Percentiles rank a stretch among this genome's conserved stretches.
These are phyloP conservation scores for Idaea aversata DNA, from an alignment of 2,888 invertebrate species.

Conservation along the genomic window DNA sequence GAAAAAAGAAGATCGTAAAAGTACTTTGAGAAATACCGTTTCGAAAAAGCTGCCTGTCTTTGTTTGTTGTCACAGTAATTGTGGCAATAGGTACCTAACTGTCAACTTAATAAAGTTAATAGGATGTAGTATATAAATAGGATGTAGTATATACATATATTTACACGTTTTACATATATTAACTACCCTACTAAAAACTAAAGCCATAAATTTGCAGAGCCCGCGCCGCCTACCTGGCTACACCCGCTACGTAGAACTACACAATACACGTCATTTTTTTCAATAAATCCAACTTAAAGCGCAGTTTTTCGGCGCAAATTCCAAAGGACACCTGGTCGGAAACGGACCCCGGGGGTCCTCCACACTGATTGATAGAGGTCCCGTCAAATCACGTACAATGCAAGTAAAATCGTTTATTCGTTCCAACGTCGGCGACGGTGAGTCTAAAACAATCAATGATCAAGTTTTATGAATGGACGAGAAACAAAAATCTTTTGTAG, in stretches of 20 bases:
- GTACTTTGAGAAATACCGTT: no score
- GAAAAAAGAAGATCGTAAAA: neutral
- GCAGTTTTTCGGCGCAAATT: slow-evolving; percentile 76
- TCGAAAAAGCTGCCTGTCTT: no score
- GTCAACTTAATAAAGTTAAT: neutral
- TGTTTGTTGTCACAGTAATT: neutral
- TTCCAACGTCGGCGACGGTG: slow-evolving; percentile 64
- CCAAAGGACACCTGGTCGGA: slow-evolving; percentile 79
- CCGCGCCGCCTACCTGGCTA: slow-evolving; percentile 60
- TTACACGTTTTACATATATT: slow-evolving; percentile 11
- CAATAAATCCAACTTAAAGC: slow-evolving; percentile 57
- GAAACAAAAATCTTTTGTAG: slow-evolving; percentile 68
- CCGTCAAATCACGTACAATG: slow-evolving; percentile 62
- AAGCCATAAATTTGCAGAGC: slow-evolving; percentile 38
- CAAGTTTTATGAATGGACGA: slow-evolving; percentile 69
- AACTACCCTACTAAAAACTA: slow-evolving; percentile 33
- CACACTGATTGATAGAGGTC: slow-evolving; percentile 72
- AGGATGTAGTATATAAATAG: no score
- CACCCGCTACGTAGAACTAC: slow-evolving; percentile 67
- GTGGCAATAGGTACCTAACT: slow-evolving; percentile 13
- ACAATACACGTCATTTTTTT: slow-evolving; percentile 72
- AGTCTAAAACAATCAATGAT: slow-evolving; percentile 80
- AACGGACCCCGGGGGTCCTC: slow-evolving; percentile 75
- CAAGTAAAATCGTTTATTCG: slow-evolving; percentile 52
- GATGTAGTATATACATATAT: neutral